Evolutionary conservation across 2,113 vertebrate species (phyloP).

Genomic region (Gallinago jamesoni): DNA sequence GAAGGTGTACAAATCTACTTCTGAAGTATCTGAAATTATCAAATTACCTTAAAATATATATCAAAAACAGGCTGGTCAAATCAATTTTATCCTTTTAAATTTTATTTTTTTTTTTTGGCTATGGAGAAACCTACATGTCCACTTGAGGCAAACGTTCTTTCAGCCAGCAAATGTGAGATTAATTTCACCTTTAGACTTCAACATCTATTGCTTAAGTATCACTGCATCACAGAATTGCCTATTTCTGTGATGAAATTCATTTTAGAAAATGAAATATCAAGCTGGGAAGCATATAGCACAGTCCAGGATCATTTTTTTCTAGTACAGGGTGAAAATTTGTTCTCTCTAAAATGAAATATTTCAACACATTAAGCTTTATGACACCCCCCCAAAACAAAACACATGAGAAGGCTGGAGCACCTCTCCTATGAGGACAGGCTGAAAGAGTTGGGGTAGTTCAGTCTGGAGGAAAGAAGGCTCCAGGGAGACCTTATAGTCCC

Average conservation of each 20-base stretch:
- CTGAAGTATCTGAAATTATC: neutral
- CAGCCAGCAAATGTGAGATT: neutral
- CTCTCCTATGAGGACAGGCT: too few species aligned
- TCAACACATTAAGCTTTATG: neutral
- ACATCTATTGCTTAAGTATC: neutral
- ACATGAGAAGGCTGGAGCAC: fast-evolving
- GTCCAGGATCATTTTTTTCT: neutral
- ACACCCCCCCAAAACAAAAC: neutral
- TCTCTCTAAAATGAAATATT: neutral
- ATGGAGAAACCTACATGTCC: fast-evolving
- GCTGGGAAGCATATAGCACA: neutral
- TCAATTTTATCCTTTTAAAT: neutral
- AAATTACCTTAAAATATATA: neutral
- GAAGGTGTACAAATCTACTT: neutral
- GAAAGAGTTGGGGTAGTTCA: neutral
- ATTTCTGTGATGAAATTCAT: neutral
- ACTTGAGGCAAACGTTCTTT: neutral
- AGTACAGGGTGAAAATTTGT: neutral
- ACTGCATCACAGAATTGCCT: neutral
- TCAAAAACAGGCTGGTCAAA: neutral
- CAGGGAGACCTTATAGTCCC: neutral
- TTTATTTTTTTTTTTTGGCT: too few species aligned
- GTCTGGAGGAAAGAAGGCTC: neutral
- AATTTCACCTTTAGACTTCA: neutral
- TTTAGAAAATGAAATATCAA: neutral